Percentiles rank a stretch among this genome's conserved stretches.
Evolutionary conservation across 2,797 vertebrate species (phyloP).

Genomic region (Novumbra hubbsi): DNA sequence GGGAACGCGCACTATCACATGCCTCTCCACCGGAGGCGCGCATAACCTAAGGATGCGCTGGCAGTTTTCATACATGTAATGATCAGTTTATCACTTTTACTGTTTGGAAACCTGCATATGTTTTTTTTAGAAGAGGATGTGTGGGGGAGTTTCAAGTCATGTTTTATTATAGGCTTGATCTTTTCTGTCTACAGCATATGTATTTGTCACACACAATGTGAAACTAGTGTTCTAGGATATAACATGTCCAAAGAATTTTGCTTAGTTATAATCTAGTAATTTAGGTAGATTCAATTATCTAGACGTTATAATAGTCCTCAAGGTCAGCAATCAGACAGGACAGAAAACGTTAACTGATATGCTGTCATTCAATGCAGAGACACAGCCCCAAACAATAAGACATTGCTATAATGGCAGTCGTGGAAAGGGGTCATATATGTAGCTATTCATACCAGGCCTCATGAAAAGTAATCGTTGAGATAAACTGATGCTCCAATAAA

Average conservation of each 20-base stretch:
- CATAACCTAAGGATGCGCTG: conserved; percentile 40
- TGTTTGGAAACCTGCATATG: neutral
- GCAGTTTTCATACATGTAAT: no score
- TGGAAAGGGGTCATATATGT: conserved; percentile 47
- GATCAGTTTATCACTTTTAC: no score
- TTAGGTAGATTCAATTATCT: neutral
- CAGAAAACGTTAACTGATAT: conserved; percentile 24
- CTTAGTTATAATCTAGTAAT: neutral
- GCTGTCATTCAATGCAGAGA: conserved; percentile 38
- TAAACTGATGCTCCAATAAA: conserved; percentile 19
- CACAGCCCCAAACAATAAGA: conserved; percentile 45
- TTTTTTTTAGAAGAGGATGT: neutral
- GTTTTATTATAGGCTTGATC: no score
- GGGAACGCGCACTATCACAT: conserved; percentile 4
- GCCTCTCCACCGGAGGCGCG: conserved; percentile 43
- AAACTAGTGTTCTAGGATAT: neutral
- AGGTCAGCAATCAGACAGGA: conserved; percentile 34
- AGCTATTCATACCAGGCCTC: conserved; percentile 39
- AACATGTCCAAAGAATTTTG: neutral
- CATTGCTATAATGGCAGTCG: conserved; percentile 45
- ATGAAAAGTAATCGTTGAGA: conserved; percentile 33
- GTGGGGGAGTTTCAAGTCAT: no score
- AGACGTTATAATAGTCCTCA: conserved; percentile 1
- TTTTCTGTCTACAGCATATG: neutral
- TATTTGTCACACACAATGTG: conserved; percentile 10